Evolutionary conservation across 2,888 invertebrate species (phyloP).

Genomic region (Melanotus villosus): DNA sequence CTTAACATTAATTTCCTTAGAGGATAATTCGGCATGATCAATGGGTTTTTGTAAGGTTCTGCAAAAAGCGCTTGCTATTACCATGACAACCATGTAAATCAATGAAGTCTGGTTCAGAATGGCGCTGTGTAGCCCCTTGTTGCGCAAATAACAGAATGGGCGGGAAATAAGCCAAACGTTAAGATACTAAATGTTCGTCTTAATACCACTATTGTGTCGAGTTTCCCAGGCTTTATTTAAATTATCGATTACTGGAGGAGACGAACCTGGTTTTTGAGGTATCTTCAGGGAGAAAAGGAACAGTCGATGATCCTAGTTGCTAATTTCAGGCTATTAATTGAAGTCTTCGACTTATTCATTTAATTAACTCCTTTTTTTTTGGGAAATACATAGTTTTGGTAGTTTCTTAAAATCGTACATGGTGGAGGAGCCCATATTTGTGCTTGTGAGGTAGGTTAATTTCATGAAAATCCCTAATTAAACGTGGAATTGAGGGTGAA

Average conservation of each 20-base stretch:
- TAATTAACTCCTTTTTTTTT: too few relatives aligned
- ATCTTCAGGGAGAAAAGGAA: too few relatives aligned
- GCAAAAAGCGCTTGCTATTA: constrained; percentile 37
- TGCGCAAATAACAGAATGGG: constrained; percentile 40
- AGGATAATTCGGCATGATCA: constrained; percentile 27
- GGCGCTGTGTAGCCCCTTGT: constrained; percentile 36
- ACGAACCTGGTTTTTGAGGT: background rate
- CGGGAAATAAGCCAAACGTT: constrained; percentile 36
- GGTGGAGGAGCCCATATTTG: too few relatives aligned
- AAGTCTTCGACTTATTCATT: too few relatives aligned
- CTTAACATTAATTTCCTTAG: background rate
- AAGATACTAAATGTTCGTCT: constrained; percentile 37
- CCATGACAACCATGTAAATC: constrained; percentile 43
- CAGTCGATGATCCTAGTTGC: too few relatives aligned
- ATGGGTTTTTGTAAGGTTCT: constrained; percentile 29
- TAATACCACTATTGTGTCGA: constrained; percentile 19
- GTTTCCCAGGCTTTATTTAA: background rate
- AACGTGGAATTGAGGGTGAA: too few relatives aligned
- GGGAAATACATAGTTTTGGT: too few relatives aligned
- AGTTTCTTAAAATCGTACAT: too few relatives aligned
- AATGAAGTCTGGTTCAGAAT: constrained; percentile 39
- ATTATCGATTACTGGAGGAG: constrained; percentile 3
- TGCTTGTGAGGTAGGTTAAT: too few relatives aligned
- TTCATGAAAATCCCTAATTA: too few relatives aligned
- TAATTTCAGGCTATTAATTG: too few relatives aligned